These are phyloP conservation scores for Tyto alba DNA, from an alignment of 2,113 vertebrate species.

Conservation along the genomic window DNA sequence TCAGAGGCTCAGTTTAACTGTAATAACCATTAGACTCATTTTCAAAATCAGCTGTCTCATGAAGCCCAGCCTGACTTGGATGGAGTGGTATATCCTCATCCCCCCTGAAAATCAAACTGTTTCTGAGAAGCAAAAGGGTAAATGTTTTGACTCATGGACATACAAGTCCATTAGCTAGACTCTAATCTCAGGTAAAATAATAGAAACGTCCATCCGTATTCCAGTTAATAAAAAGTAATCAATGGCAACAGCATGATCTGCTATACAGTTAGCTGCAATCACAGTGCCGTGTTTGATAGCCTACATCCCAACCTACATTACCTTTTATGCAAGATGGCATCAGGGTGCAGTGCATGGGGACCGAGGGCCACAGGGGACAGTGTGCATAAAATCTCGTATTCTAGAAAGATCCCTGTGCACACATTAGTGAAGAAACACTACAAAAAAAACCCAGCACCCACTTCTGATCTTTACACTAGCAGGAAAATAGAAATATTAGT, in stretches of 20 bases:
- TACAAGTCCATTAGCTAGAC: background rate
- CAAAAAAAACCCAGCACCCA: background rate
- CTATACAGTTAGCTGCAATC: rapidly evolving
- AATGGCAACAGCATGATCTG: background rate
- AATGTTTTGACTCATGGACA: background rate
- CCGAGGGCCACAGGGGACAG: too few species aligned
- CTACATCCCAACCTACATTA: background rate
- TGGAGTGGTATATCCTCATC: background rate
- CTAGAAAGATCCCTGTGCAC: background rate
- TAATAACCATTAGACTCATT: background rate
- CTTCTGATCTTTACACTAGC: background rate
- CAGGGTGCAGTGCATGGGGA: rapidly evolving
- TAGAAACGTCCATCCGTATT: background rate
- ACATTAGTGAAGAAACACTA: background rate
- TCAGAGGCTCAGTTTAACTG: background rate
- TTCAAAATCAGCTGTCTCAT: background rate
- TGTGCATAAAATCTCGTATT: background rate
- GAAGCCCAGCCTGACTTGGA: background rate
- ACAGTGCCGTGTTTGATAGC: background rate
- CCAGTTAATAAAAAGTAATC: background rate
- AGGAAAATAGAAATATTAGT: background rate
- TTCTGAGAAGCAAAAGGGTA: rapidly evolving
- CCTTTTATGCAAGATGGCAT: background rate
- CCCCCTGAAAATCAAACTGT: background rate
- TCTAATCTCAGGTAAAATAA: background rate